Conservation (phyloP, 1,140 invertebrate genomes). For the Ceratoteleas bidentatus region DNA sequence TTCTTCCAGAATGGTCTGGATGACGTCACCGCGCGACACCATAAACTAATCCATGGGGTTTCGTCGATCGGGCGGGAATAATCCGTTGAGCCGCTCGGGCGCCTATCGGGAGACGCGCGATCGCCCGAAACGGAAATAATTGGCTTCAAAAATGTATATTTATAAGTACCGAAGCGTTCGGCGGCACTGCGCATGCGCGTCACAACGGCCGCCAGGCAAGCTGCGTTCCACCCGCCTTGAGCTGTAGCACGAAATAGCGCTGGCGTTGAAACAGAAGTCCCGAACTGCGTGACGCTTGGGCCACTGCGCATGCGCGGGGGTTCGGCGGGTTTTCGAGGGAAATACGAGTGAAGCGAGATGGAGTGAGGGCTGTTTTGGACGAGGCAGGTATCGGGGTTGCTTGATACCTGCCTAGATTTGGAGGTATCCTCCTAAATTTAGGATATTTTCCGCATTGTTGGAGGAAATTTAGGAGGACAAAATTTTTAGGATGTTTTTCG, state of each 20-base stretch:
- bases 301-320: conserved; percentile 2
- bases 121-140: conserved; percentile 41
- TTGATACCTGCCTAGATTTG: too few species aligned
- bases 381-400: too few species aligned
- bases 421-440: too few species aligned
- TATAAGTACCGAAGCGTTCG: conserved; percentile 56
- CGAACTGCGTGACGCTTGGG: too few species aligned
- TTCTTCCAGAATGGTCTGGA: conserved; percentile 77
- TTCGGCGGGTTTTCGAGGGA: neutral
- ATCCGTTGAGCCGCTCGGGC: neutral
- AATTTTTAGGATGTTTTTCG: too few species aligned
- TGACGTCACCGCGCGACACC: conserved; percentile 79
- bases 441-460: too few species aligned
- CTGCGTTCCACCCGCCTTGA: neutral
- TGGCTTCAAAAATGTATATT: conserved; percentile 73
- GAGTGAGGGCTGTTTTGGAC: too few species aligned
- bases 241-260: neutral
- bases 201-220: neutral
- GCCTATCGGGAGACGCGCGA: neutral
- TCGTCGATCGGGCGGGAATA: neutral
- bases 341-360: too few species aligned
- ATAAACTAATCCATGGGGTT: conserved; percentile 31
- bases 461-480: too few species aligned
- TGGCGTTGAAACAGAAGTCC: neutral
- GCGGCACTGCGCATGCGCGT: conserved; percentile 70